Percentiles rank a stretch among this genome's conserved stretches.
phyloP scores from a whole-genome alignment of 1,140 invertebrate genomes.

The Coenobita brevimanus region DNA sequence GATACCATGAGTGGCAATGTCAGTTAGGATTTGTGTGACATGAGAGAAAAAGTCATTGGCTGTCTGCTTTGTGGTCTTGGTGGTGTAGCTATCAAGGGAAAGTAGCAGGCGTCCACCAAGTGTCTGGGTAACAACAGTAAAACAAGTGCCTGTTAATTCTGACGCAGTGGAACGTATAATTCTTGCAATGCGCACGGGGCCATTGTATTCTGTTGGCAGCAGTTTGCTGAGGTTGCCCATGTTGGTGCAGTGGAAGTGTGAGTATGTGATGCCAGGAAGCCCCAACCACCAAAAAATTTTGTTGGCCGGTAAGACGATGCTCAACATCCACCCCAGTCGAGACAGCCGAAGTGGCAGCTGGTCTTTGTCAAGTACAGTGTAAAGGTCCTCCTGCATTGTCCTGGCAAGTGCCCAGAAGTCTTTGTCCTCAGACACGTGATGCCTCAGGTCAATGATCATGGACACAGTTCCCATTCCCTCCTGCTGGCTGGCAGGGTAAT shows the following conservation, averaged over 20 bases:
- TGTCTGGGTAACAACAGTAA: constrained; percentile 41
- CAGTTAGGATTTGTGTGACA: neutral
- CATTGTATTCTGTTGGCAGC: neutral
- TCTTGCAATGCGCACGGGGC: constrained; percentile 41
- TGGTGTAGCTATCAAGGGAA: constrained; percentile 56
- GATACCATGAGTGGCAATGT: neutral
- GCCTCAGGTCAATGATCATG: constrained; percentile 7
- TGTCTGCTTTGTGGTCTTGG: constrained; percentile 48
- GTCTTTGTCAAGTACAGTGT: constrained; percentile 13
- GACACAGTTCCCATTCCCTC: constrained; percentile 40
- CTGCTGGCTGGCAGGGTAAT: constrained; percentile 16
- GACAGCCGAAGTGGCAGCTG: constrained; percentile 22
- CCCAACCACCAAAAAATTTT: constrained; percentile 35
- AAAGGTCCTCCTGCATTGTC: constrained; percentile 4
- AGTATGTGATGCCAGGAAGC: constrained; percentile 25
- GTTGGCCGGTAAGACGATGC: constrained; percentile 46
- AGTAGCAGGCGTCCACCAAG: constrained; percentile 45
- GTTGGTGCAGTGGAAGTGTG: constrained; percentile 49
- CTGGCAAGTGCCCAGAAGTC: constrained; percentile 52
- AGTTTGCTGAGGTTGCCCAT: constrained; percentile 57
- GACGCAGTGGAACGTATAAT: constrained; percentile 30
- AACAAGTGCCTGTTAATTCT: constrained; percentile 39
- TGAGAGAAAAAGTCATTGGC: constrained; percentile 15
- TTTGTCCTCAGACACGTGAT: neutral
- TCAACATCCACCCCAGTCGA: neutral